Percentiles rank a stretch among this genome's conserved stretches.
These are phyloP conservation scores for Nasua narica DNA, from an alignment of 2,797 vertebrate species.

Conservation along the genomic window DNA sequence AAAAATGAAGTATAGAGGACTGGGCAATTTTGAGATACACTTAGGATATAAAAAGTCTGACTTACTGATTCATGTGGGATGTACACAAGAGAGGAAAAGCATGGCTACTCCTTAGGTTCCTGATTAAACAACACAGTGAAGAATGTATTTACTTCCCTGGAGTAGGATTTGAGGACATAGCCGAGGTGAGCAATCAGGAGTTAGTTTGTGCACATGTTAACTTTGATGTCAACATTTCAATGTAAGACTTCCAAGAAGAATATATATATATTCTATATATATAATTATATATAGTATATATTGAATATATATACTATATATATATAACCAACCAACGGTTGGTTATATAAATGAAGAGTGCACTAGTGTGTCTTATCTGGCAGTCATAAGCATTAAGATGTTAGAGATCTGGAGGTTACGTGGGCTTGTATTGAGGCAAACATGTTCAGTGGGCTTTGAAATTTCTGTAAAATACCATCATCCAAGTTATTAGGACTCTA, in stretches of 20 bases:
- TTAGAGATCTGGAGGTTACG: neutral
- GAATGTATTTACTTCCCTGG: neutral
- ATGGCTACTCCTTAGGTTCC: neutral
- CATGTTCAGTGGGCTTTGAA: neutral
- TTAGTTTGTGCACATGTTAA: neutral
- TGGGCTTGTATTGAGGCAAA: neutral
- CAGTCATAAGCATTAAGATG: neutral
- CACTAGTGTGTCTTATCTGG: rapidly evolving
- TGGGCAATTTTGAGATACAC: neutral
- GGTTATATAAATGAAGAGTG: neutral
- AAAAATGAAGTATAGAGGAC: neutral
- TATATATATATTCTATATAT: too few species aligned
- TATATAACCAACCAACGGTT: neutral
- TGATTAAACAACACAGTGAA: neutral
- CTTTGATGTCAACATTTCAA: neutral
- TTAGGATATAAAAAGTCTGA: neutral
- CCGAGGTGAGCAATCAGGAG: neutral
- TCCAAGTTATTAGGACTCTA: neutral
- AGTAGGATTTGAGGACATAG: neutral
- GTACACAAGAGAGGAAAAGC: neutral
- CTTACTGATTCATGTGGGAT: neutral
- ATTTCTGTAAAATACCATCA: neutral
- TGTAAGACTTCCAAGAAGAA: neutral
- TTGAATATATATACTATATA: too few species aligned
- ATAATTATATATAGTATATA: too few species aligned